Evolutionary conservation across 1,140 invertebrate species (phyloP).

Genomic region (Caerostris extrusa): DNA sequence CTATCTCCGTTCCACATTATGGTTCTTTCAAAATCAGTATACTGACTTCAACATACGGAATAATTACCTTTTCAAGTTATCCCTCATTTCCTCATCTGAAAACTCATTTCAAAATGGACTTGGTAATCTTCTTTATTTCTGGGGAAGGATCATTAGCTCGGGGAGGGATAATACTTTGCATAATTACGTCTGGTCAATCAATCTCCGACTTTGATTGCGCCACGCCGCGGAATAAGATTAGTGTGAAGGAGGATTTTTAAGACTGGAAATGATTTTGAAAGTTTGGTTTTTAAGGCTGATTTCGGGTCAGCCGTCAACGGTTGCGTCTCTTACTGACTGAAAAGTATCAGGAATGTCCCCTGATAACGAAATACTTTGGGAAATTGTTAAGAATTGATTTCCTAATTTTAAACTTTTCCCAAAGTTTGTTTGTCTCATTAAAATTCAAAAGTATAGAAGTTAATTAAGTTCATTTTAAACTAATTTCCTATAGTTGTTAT

Average conservation of each 20-base stretch:
- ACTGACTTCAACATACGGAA: not conserved
- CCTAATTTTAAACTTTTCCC: too few species aligned
- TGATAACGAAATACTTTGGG: not conserved
- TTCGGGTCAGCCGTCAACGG: constrained; percentile 4
- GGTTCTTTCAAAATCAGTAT: not conserved
- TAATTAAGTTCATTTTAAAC: too few species aligned
- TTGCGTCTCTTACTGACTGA: not conserved
- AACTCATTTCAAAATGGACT: constrained; percentile 66
- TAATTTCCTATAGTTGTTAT: too few species aligned
- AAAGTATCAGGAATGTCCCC: not conserved
- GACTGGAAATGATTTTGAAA: not conserved
- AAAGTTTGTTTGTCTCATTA: too few species aligned
- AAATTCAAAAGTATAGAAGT: too few species aligned
- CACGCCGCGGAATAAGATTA: not conserved
- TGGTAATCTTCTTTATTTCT: constrained; percentile 63
- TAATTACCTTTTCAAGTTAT: constrained; percentile 35
- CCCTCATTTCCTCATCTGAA: constrained; percentile 36
- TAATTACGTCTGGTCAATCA: constrained; percentile 62
- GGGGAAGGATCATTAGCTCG: constrained; percentile 42
- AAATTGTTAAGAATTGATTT: not conserved
- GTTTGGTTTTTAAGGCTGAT: not conserved
- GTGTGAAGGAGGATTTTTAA: constrained; percentile 9
- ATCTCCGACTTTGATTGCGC: constrained; percentile 52
- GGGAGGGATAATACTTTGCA: constrained; percentile 53
- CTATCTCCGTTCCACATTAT: not conserved